A percentile compares a stretch with the other conserved stretches of the same genome.
Evolutionary conservation across 2,797 vertebrate genomes (phyloP).

Genomic region (Sphaeramia orbicularis): DNA sequence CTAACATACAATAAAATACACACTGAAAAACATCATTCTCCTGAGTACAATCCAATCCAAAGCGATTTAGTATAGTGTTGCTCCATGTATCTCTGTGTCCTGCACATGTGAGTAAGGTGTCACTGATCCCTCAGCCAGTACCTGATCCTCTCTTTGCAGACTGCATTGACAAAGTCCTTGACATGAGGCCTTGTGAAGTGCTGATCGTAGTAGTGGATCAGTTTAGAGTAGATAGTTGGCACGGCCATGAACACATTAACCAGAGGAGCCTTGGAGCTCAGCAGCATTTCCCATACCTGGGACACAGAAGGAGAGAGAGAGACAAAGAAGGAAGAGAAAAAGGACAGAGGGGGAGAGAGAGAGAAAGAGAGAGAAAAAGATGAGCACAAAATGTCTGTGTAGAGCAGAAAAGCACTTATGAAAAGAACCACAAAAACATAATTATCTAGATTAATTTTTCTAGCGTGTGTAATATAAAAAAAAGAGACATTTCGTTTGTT

Average conservation of each 20-base stretch:
- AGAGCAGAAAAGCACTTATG: slow-evolving; percentile 32
- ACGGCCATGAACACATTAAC: slow-evolving; percentile 96
- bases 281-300: slow-evolving; percentile 92
- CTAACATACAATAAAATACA: slow-evolving; percentile 2
- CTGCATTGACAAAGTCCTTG: slow-evolving; percentile 89
- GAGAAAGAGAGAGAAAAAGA: slow-evolving; percentile 6
- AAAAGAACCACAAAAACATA: slow-evolving; percentile 29
- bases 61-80: too few relatives aligned
- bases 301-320: slow-evolving; percentile 5
- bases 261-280: slow-evolving; percentile 77
- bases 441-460: slow-evolving; percentile 47
- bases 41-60: background rate
- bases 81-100: background rate
- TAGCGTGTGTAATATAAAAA: slow-evolving; percentile 16
- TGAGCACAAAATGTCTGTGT: slow-evolving; percentile 31
- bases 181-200: slow-evolving; percentile 88
- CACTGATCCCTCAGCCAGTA: slow-evolving; percentile 58
- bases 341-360: background rate
- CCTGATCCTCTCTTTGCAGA: slow-evolving; percentile 92
- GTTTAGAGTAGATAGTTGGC: slow-evolving; percentile 93
- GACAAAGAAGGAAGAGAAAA: slow-evolving; percentile 1
- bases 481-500: slow-evolving; percentile 36
- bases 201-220: slow-evolving; percentile 89
- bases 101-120: background rate
- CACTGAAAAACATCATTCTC: background rate